Conservation (phyloP, 2,113 vertebrate genomes). For the Plectropomus leopardus region DNA sequence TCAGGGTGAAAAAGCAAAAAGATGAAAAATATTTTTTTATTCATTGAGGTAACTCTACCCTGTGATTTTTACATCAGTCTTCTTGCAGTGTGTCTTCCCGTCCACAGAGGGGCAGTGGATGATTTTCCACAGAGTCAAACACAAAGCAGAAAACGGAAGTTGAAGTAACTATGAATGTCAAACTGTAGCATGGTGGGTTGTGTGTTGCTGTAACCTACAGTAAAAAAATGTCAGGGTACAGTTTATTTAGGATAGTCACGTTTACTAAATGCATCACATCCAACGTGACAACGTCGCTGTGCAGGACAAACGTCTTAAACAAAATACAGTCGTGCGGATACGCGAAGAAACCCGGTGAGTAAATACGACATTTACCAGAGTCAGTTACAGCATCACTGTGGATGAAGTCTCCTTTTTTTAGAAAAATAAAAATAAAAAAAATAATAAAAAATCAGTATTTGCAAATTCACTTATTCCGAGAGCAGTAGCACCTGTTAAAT, state of each 20-base stretch:
- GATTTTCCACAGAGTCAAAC: rapidly evolving
- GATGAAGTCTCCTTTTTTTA: too few species aligned
- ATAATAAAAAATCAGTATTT: too few species aligned
- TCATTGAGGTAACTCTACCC: too few species aligned
- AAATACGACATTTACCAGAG: background rate
- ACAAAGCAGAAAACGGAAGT: slow-evolving; percentile 54
- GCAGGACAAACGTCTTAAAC: slow-evolving; percentile 26
- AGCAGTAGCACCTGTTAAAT: too few species aligned
- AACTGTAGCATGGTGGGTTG: slow-evolving; percentile 42
- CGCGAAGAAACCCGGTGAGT: slow-evolving; percentile 85
- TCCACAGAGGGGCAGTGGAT: slow-evolving; percentile 31
- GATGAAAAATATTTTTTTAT: too few species aligned
- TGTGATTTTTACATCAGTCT: too few species aligned
- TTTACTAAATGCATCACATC: slow-evolving; percentile 8
- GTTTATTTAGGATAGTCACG: slow-evolving; percentile 44
- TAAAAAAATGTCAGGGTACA: slow-evolving; percentile 64
- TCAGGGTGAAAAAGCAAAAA: too few species aligned
- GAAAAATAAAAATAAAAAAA: too few species aligned
- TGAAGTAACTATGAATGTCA: slow-evolving; percentile 61
- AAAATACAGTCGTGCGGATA: slow-evolving; percentile 74
- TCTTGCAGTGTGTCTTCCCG: slow-evolving; percentile 23
- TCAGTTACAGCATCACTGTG: too few species aligned
- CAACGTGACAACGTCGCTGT: slow-evolving; percentile 12
- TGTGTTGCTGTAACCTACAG: background rate
- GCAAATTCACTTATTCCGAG: too few species aligned